Percentiles rank a stretch among this genome's conserved stretches.
phyloP scores from a whole-genome alignment of 53 echinoderm and acorn worm genomes.

The Apostichopus leukothele region DNA sequence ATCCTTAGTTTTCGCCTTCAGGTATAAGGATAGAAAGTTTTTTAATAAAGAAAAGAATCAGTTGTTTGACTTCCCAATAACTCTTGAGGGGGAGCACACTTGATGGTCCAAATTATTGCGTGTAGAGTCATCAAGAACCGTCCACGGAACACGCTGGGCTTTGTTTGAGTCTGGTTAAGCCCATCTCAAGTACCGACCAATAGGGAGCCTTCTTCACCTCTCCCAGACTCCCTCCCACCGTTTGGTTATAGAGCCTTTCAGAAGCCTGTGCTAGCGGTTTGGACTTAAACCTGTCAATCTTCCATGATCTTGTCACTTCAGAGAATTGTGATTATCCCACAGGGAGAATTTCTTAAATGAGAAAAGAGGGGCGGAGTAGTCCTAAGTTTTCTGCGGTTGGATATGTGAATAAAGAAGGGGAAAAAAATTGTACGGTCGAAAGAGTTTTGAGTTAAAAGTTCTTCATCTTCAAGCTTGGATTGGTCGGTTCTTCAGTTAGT shows the following conservation, averaged over 20 bases:
- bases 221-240: conserved; percentile 37
- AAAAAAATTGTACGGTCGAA: conserved; percentile 28
- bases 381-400: conserved; percentile 38
- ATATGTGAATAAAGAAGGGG: not conserved
- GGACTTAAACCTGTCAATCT: conserved; percentile 40
- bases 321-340: conserved; percentile 38
- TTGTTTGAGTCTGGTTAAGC: conserved; percentile 39
- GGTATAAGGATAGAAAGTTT: not conserved
- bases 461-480: not conserved
- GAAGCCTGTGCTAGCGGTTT: conserved; percentile 27
- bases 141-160: conserved; percentile 39
- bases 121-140: conserved; percentile 31
- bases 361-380: conserved; percentile 51
- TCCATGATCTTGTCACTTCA: conserved; percentile 28
- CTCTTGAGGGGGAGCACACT: conserved; percentile 1
- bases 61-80: conserved; percentile 32
- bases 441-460: conserved; percentile 19
- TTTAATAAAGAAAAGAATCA: not conserved
- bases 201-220: conserved; percentile 18
- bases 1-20: conserved; percentile 45
- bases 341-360: conserved; percentile 42
- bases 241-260: conserved; percentile 14
- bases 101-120: conserved; percentile 23
- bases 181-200: conserved; percentile 27
- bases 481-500: not conserved